These are phyloP conservation scores for Limonius californicus DNA, from an alignment of 1,140 invertebrate genomes.

Conservation along the genomic window DNA sequence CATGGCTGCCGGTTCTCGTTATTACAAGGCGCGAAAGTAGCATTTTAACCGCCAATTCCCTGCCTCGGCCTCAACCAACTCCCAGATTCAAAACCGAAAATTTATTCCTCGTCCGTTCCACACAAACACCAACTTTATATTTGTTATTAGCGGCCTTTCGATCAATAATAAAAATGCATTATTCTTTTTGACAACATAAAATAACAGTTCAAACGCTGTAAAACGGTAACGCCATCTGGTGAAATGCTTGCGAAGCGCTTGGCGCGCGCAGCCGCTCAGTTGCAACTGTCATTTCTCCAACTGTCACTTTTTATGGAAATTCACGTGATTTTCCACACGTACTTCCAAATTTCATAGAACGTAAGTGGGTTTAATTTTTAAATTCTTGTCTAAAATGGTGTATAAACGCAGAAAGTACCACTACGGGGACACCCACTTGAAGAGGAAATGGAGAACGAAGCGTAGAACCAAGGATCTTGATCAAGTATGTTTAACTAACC, in stretches of 20 bases:
- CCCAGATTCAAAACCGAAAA: background rate
- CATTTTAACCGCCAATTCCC: background rate
- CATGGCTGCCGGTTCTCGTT: conserved; percentile 47
- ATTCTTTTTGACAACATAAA: conserved; percentile 33
- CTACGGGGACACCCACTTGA: conserved; percentile 70
- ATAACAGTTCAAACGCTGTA: conserved; percentile 28
- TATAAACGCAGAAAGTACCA: conserved; percentile 71
- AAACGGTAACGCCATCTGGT: conserved; percentile 14
- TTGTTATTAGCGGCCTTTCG: conserved; percentile 5
- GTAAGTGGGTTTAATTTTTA: background rate
- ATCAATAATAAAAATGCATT: conserved; percentile 31
- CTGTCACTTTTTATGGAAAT: too few species aligned
- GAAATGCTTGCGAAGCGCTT: too few species aligned
- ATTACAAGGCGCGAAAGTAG: conserved; percentile 40
- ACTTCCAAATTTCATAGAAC: background rate
- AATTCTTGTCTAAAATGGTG: background rate
- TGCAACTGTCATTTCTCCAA: too few species aligned
- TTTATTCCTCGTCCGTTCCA: background rate
- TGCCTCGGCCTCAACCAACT: background rate
- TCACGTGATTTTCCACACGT: background rate
- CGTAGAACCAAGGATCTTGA: conserved; percentile 75
- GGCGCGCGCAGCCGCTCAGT: too few species aligned
- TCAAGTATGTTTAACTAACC: conserved; percentile 53
- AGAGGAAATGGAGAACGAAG: conserved; percentile 68
- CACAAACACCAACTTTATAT: background rate